A percentile compares a stretch with the other conserved stretches of the same genome.
Conservation (phyloP, 35 echinoderm and acorn worm species). For the Stichopus chloronotus region DNA sequence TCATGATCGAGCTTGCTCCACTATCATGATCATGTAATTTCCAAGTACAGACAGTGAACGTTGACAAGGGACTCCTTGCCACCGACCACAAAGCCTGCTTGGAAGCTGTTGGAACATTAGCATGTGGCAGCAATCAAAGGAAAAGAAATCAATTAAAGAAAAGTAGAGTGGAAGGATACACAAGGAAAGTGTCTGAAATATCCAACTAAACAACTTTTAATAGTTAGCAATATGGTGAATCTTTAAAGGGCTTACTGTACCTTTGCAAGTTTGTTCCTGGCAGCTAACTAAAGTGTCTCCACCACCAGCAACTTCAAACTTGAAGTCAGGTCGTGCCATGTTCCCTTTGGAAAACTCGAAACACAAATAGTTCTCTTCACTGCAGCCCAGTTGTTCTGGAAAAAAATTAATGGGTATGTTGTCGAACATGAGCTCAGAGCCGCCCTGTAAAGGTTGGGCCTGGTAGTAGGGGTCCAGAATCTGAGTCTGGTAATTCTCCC, state of each 20-base stretch:
- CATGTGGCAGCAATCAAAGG: too few relatives aligned
- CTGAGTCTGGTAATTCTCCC: constrained; percentile 47
- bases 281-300: neutral
- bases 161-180: too few relatives aligned
- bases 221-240: too few relatives aligned
- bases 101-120: too few relatives aligned
- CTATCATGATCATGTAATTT: too few relatives aligned
- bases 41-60: too few relatives aligned
- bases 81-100: too few relatives aligned
- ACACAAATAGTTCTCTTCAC: constrained; percentile 35
- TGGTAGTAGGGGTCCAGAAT: constrained; percentile 72
- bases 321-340: constrained; percentile 5
- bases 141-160: too few relatives aligned
- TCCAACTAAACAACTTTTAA: too few relatives aligned
- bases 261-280: constrained; percentile 33
- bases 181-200: too few relatives aligned
- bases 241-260: neutral
- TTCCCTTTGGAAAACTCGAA: neutral
- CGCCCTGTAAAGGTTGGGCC: constrained; percentile 52
- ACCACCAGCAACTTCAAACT: constrained; percentile 20
- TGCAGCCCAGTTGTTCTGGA: constrained; percentile 58
- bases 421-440: constrained; percentile 48
- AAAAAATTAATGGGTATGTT: constrained; percentile 25
- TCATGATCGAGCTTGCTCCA: too few relatives aligned
- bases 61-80: too few relatives aligned